These are phyloP conservation scores for Neogobius melanostomus DNA, from an alignment of 2,113 vertebrate species.

Conservation along the genomic window DNA sequence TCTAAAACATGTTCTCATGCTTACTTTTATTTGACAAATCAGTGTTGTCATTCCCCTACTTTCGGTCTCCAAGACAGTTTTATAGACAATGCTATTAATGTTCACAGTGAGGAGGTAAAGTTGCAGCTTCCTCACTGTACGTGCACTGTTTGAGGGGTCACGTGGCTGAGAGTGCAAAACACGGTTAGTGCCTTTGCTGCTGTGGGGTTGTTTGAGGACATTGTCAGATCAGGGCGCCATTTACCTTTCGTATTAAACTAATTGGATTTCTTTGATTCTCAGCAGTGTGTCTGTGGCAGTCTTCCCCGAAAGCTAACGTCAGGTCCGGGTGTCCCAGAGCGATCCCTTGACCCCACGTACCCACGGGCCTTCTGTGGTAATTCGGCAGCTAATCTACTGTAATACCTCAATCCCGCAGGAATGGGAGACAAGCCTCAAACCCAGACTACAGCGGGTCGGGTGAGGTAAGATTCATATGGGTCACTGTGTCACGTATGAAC, in stretches of 20 bases:
- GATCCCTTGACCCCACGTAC: conserved; percentile 57
- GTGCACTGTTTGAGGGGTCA: conserved; percentile 1
- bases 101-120: background rate
- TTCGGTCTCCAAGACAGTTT: conserved; percentile 1
- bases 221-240: conserved; percentile 37
- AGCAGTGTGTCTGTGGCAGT: conserved; percentile 51
- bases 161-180: conserved; percentile 21
- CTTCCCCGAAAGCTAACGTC: conserved; percentile 47
- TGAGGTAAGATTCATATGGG: conserved; percentile 61
- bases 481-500: conserved; percentile 58
- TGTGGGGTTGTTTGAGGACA: conserved; percentile 45
- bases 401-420: conserved; percentile 56
- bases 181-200: conserved; percentile 9
- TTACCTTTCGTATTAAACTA: conserved; percentile 52
- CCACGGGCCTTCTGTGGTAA: conserved; percentile 34
- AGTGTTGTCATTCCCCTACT: background rate
- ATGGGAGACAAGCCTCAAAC: conserved; percentile 36
- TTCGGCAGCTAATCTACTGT: conserved; percentile 64
- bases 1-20: background rate
- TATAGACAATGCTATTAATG: conserved; percentile 5
- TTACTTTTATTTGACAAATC: background rate
- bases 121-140: background rate
- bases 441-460: conserved; percentile 31
- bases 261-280: conserved; percentile 67
- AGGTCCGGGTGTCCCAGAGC: conserved; percentile 46